Base-by-base conservation (phyloP, 2,113 vertebrate genomes). In the Abramis brama region DNA sequence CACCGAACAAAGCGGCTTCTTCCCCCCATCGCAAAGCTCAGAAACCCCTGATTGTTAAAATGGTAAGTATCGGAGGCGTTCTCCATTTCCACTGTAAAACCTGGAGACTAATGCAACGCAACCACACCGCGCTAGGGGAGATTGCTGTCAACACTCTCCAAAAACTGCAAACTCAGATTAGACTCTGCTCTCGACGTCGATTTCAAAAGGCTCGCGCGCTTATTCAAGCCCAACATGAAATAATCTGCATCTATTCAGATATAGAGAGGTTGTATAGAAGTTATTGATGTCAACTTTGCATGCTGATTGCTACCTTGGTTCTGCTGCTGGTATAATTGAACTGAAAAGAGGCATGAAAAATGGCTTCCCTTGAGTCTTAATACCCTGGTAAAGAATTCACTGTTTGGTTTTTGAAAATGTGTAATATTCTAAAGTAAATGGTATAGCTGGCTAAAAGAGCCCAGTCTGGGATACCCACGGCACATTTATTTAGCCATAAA, bases 221-320 rank as follows among this genome's bases (percentile, higher is more conserved):
- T 86, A 88, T 90, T 86, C 87, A 83, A 89, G 89, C 89, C 88
- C 85, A 75, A 89, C 83, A 75, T 87, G 91, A 90, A 89, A 92
- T 94, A 94, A 93, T 95, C 93, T 94, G 92, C 92, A 93, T 92
- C 91, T 93, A 91, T 94, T 94, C 89, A 93, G 89, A 90, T 82
- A 92, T 91, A 89, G 90, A 90, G 80, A 89, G 87, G 82, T 79
- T 27, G 80, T 89, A 89, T 75, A 36, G 86, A 94, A 94, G 91
- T 94, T 93, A 90, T 71, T 83, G 90, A 90, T 92, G 93, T 93
- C 91, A 90, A 88, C 76, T 86, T 87, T 86, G 83, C 86, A 87
- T 90, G 90, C 88, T 88, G 88, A 90, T 82, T 91, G 90, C 91
- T 90, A 87, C 89, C 88, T 82, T 77, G 79, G 43, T 87, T 90